phyloP scores from a whole-genome alignment of 2,888 invertebrate species.

The Liopterus haemorrhoidalis region DNA sequence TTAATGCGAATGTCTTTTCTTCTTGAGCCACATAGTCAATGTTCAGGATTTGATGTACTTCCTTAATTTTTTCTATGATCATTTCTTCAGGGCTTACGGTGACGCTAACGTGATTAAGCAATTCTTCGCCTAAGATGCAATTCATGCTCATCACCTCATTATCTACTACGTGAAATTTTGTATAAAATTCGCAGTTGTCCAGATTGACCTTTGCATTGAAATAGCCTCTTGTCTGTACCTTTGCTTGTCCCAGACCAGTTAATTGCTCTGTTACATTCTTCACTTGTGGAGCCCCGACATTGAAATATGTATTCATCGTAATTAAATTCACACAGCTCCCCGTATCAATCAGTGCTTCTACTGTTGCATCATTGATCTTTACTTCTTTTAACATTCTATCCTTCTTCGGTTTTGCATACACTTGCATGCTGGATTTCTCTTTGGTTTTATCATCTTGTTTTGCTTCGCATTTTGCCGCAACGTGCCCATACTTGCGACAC shows the following conservation, averaged over 20 bases:
- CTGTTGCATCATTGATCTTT: too few species aligned
- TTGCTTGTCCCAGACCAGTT: background rate
- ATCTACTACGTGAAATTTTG: background rate
- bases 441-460: too few species aligned
- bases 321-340: conserved; percentile 3
- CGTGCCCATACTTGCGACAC: conserved; percentile 20
- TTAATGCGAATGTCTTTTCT: too few species aligned
- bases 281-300: conserved; percentile 1
- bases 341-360: too few species aligned
- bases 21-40: too few species aligned
- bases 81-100: too few species aligned
- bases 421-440: too few species aligned
- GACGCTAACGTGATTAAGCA: background rate
- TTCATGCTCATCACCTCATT: conserved; percentile 2
- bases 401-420: too few species aligned
- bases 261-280: background rate
- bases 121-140: conserved; percentile 1
- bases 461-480: conserved; percentile 1
- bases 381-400: too few species aligned
- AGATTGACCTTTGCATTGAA: background rate
- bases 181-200: background rate
- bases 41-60: too few species aligned
- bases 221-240: background rate
- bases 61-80: too few species aligned
- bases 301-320: background rate